Percentiles rank a stretch among this genome's conserved stretches.
Conservation (phyloP, 2,113 vertebrate species). For the Zingel zingel region DNA sequence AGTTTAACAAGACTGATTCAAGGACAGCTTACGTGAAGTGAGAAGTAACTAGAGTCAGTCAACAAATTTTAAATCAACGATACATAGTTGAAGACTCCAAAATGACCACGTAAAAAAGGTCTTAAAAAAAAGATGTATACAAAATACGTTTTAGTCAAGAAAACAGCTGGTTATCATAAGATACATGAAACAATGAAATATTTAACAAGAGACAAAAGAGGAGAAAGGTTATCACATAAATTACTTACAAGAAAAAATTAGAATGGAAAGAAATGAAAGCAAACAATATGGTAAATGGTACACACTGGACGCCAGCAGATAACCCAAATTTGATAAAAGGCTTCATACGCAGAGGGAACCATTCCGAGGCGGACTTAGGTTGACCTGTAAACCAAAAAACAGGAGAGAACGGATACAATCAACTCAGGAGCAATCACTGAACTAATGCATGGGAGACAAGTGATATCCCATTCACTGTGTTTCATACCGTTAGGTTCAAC, state of each 20-base stretch:
- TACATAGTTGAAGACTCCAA: neutral
- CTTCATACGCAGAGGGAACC: conserved; percentile 36
- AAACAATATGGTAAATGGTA: conserved; percentile 30
- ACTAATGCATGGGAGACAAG: conserved; percentile 7
- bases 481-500: neutral
- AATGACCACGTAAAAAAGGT: neutral
- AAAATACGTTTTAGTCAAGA: conserved; percentile 23
- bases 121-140: conserved; percentile 16
- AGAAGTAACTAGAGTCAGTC: too few species aligned
- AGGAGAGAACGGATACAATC: conserved; percentile 32
- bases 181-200: conserved; percentile 38
- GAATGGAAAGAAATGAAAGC: conserved; percentile 26
- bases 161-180: neutral
- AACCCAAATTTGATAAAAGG: conserved; percentile 52
- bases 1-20: conserved; percentile 1
- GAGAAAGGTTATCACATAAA: conserved; percentile 63
- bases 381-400: conserved; percentile 68
- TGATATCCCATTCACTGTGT: neutral
- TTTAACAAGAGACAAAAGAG: conserved; percentile 34
- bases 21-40: neutral
- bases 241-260: conserved; percentile 28
- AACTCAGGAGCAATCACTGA: conserved; percentile 20
- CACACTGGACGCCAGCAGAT: conserved; percentile 81
- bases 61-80: neutral
- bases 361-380: conserved; percentile 56